These are phyloP conservation scores for Apodemus sylvaticus DNA, from an alignment of 2,113 vertebrate genomes.

Conservation along the genomic window DNA sequence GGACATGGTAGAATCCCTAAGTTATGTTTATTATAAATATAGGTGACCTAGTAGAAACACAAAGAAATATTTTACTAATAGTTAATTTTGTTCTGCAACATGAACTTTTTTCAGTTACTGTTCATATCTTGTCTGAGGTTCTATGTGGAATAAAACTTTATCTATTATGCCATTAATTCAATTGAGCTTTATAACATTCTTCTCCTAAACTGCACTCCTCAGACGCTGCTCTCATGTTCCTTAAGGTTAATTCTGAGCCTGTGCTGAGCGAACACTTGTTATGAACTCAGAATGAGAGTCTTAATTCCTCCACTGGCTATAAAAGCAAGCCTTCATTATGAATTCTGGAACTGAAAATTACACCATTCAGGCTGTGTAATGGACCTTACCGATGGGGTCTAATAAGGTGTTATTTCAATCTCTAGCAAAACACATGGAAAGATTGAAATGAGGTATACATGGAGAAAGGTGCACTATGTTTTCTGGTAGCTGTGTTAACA, in stretches of 20 bases:
- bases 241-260: neutral
- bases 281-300: neutral
- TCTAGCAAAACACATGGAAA: neutral
- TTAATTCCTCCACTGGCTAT: neutral
- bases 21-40: neutral
- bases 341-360: neutral
- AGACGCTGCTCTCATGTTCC: neutral
- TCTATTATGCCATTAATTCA: neutral
- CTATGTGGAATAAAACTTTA: neutral
- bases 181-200: neutral
- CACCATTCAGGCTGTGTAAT: neutral
- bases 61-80: neutral
- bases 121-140: neutral
- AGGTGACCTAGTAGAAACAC: neutral
- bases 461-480: neutral
- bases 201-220: neutral
- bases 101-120: conserved; percentile 6
- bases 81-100: neutral
- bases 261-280: neutral
- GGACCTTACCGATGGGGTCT: neutral
- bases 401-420: neutral
- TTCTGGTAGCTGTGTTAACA: neutral
- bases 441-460: neutral
- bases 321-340: neutral
- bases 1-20: neutral